These are phyloP conservation scores for Petroica traversi DNA, from an alignment of 2,113 vertebrate genomes.

Conservation along the genomic window DNA sequence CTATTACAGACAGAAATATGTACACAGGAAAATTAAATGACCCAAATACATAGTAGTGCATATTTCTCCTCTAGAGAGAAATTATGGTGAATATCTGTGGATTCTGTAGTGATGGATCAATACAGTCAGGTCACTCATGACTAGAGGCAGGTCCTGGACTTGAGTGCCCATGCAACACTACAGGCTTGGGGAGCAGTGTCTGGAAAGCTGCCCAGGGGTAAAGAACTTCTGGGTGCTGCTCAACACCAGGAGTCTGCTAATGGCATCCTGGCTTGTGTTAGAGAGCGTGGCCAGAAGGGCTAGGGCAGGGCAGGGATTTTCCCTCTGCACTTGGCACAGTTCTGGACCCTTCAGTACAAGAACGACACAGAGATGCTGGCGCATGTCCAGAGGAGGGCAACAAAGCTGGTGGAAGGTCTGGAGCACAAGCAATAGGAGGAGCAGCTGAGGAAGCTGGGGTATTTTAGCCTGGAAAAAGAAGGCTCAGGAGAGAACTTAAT, in stretches of 20 bases:
- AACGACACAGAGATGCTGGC: neutral
- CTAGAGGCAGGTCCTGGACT: neutral
- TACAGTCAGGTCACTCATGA: neutral
- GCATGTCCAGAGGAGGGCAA: neutral
- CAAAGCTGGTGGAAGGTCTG: neutral
- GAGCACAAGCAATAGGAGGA: neutral
- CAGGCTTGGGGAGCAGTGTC: neutral
- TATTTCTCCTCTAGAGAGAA: neutral
- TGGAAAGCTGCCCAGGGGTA: neutral
- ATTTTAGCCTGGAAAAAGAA: neutral
- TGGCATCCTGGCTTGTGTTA: neutral
- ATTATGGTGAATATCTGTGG: neutral
- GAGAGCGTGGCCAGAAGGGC: neutral
- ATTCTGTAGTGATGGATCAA: neutral
- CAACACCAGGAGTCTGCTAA: no score
- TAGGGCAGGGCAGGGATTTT: neutral
- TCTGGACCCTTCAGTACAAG: neutral
- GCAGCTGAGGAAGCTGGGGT: neutral
- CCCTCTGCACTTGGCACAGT: no score
- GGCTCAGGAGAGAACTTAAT: neutral
- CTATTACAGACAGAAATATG: conserved; percentile 3
- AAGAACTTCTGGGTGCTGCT: rapidly evolving
- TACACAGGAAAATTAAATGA: conserved; percentile 9
- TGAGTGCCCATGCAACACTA: neutral
- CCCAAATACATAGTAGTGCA: neutral